Evolutionary conservation across 2,113 vertebrate genomes (phyloP), one percentile per base, ranked within the genome.

Genomic region (Oryzias melastigma): DNA sequence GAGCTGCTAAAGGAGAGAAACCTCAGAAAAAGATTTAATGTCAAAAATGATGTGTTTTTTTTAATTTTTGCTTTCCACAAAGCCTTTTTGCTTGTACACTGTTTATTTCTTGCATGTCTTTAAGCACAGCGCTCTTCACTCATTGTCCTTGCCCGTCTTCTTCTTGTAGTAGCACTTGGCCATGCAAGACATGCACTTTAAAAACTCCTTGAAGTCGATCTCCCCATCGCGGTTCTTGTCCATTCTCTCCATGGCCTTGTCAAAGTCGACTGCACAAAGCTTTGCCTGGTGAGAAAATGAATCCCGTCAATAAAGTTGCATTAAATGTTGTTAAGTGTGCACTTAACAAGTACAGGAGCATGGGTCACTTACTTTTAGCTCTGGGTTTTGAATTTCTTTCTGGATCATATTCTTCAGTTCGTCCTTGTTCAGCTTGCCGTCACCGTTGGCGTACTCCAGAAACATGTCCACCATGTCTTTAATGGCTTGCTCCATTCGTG

Each of bases 341-440:
- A 15, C 15, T 10, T 4, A 20, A 25, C 14, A 4, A 40, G n/a
- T 3, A 16, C n/a, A 14, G 48, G 12, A 35, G 16, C 13, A 15
- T 14, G 4, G 17, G 18, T 19, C 14, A 50, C 69, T 72, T 45
- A 65, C 56, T 17, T 65, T 65, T 3, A 55, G 6, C n/a, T 60
- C 51, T 1, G 20, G 2, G 51, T 25, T 12, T 18, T 44, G 3
- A 5, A 65, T 19, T 50, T 60, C 56, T 4, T 18, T 40, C 2
- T 65, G 45, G 0, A 65, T 8, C 44, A 65, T 4, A 0, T 44
- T 55, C 40, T 15, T 22, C 2, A 72, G 4, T 15, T 49, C 62
- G 0, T 54, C 50, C 22, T 49, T 24, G 12, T 1, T 54, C 14
- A 65, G 5, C 7, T 60, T 54, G 1, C 50, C 55, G 1, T 65